Evolutionary conservation across 1,140 invertebrate species (phyloP).

Genomic region (Brachionus calyciflorus): DNA sequence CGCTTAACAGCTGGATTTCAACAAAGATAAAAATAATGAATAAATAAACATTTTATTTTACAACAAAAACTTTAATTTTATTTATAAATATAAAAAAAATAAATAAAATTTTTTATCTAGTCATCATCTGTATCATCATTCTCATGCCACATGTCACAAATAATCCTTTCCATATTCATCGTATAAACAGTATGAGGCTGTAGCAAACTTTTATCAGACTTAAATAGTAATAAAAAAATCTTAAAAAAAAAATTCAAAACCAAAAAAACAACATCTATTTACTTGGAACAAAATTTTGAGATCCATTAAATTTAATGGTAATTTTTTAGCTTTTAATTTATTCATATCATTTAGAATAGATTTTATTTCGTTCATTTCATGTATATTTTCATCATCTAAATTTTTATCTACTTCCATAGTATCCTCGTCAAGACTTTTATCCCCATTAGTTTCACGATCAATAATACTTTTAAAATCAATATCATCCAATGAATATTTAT

Average conservation of each 20-base stretch:
- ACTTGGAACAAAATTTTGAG: conserved; percentile 30
- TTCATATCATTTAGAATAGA: not conserved
- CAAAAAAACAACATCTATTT: not conserved
- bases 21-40: too few species aligned
- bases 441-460: not conserved
- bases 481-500: not conserved
- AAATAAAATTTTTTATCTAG: too few species aligned
- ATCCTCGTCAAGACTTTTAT: not conserved
- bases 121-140: not conserved
- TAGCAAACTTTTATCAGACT: conserved; percentile 33
- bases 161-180: conserved; percentile 38
- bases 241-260: not conserved
- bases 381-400: too few species aligned
- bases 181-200: conserved; percentile 13
- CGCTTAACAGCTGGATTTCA: too few species aligned
- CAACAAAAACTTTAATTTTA: too few species aligned
- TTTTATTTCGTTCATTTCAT: not conserved
- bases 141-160: conserved; percentile 32
- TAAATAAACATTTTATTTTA: too few species aligned
- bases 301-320: conserved; percentile 29
- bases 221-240: not conserved
- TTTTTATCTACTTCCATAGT: conserved; percentile 5
- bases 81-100: too few species aligned
- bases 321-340: conserved; percentile 9
- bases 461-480: conserved; percentile 4